Percentiles rank a stretch among this genome's conserved stretches.
Conservation (phyloP, 2,797 vertebrate genomes). For the Pseudochromis fuscus region DNA sequence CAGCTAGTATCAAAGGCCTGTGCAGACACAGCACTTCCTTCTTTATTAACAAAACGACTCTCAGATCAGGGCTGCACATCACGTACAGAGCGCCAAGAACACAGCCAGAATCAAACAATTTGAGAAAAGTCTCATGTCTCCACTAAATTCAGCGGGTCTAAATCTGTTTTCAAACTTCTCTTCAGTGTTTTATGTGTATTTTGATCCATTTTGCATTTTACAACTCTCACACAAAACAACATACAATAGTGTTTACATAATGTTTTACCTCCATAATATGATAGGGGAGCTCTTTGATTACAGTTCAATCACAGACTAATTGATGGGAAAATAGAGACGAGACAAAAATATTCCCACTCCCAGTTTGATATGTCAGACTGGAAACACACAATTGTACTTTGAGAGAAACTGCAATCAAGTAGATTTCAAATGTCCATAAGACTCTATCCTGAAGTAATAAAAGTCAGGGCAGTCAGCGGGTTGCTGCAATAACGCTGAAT, state of each 20-base stretch:
- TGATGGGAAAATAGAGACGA: background rate
- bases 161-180: background rate
- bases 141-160: background rate
- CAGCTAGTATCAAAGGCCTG: constrained; percentile 66
- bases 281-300: background rate
- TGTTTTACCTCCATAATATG: background rate
- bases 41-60: constrained; percentile 71
- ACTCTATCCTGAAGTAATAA: constrained; percentile 27
- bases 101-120: constrained; percentile 49
- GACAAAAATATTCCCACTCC: background rate
- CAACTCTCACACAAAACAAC: background rate
- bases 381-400: too few relatives aligned
- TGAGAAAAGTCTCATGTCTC: constrained; percentile 25
- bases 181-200: constrained; percentile 6
- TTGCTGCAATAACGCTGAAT: constrained; percentile 21
- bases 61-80: constrained; percentile 55
- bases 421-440: background rate
- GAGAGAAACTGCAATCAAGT: background rate
- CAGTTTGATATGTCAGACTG: background rate
- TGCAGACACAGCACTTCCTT: constrained; percentile 56
- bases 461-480: constrained; percentile 10
- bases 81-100: constrained; percentile 36
- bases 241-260: background rate
- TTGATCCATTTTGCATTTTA: background rate
- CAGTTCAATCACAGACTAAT: background rate